Evolutionary conservation across 1,140 invertebrate genomes (phyloP).

Genomic region (Drosophila lacertosa): DNA sequence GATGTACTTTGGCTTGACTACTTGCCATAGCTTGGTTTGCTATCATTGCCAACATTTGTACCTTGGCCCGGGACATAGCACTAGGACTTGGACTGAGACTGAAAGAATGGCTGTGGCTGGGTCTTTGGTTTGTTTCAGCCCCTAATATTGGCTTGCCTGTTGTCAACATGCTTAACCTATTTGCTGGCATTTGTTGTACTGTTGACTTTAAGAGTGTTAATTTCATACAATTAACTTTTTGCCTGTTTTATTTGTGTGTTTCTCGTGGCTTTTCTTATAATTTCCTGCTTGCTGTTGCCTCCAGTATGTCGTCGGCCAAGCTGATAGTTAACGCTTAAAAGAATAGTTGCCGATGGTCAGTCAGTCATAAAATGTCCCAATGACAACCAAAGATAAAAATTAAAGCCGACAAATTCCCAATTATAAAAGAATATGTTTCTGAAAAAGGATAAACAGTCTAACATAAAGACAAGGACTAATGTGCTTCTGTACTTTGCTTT

Average conservation of each 20-base stretch:
- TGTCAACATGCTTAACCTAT: slow-evolving; percentile 72
- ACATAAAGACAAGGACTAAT: no score
- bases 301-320: not conserved
- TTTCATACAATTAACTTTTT: slow-evolving; percentile 83
- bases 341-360: slow-evolving; percentile 1
- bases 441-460: no score
- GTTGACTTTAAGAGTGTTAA: slow-evolving; percentile 79
- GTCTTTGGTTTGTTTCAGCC: slow-evolving; percentile 42
- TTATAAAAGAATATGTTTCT: no score
- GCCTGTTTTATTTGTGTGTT: slow-evolving; percentile 68
- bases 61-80: not conserved
- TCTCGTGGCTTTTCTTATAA: slow-evolving; percentile 51
- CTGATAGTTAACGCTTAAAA: not conserved
- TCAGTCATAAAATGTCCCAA: slow-evolving; percentile 56
- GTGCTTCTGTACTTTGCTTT: no score
- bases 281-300: slow-evolving; percentile 48
- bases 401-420: not conserved
- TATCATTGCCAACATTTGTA: slow-evolving; percentile 16
- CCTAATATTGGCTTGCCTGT: slow-evolving; percentile 76
- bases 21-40: not conserved
- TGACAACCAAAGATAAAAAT: not conserved
- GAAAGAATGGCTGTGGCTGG: slow-evolving; percentile 3
- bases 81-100: not conserved
- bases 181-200: slow-evolving; percentile 59
- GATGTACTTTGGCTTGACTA: slow-evolving; percentile 27